phyloP scores from a whole-genome alignment of 2,113 vertebrate genomes.

The Prochilodus magdalenae region DNA sequence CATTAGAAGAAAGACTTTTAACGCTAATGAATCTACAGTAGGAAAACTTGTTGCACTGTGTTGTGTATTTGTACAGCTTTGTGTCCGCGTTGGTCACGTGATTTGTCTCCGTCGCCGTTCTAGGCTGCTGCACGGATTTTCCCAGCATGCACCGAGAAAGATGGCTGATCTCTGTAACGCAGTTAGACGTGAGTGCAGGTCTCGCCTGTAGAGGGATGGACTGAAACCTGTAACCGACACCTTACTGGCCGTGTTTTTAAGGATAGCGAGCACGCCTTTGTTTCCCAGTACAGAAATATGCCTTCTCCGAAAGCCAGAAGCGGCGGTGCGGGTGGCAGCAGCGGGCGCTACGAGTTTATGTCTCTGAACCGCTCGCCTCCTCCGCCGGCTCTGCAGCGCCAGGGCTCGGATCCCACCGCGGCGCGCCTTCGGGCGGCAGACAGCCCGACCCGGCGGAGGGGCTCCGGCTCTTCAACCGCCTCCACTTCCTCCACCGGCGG shows the following conservation, averaged over 20 bases:
- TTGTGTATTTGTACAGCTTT: not conserved
- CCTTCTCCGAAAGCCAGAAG: constrained; percentile 78
- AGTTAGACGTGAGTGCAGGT: constrained; percentile 58
- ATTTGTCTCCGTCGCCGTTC: not conserved
- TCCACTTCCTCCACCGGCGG: constrained; percentile 60
- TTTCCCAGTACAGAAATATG: constrained; percentile 60
- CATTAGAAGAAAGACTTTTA: no score
- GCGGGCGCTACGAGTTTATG: constrained; percentile 85
- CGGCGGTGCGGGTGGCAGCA: constrained; percentile 36
- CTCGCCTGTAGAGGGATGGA: constrained; percentile 50
- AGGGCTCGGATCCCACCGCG: constrained; percentile 76
- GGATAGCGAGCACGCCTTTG: not conserved
- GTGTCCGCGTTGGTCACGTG: constrained; percentile 33
- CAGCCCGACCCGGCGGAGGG: constrained; percentile 85
- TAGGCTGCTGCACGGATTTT: not conserved
- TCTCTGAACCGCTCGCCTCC: constrained; percentile 77
- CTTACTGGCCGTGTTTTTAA: not conserved
- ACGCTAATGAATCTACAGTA: no score
- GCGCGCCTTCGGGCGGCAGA: constrained; percentile 82
- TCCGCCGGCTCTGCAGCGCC: constrained; percentile 68
- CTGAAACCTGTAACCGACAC: constrained; percentile 35
- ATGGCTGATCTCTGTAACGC: constrained; percentile 60
- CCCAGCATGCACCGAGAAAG: constrained; percentile 56
- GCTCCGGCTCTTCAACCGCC: constrained; percentile 77
- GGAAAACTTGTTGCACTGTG: no score